Conservation (phyloP, 2,797 vertebrate species). For the Argentina silus region DNA sequence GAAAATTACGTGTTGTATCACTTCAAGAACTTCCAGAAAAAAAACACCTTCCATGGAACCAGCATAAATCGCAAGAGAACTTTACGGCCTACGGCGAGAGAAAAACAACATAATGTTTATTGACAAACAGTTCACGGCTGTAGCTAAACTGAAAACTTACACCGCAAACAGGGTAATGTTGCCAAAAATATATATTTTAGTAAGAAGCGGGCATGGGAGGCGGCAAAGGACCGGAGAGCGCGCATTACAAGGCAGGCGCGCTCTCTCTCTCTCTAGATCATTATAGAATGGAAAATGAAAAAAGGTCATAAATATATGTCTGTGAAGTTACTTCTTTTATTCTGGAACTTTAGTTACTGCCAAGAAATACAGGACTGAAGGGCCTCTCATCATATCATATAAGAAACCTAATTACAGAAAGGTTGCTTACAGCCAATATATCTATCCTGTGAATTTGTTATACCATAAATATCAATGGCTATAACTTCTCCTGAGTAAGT, state of each 20-base stretch:
- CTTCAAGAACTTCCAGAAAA: not conserved
- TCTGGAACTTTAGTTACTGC: not conserved
- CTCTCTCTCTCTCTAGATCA: not conserved
- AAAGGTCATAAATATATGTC: not conserved
- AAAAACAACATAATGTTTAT: too few species aligned
- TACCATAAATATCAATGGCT: too few species aligned
- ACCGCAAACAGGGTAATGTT: slow-evolving; percentile 12
- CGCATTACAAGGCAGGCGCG: slow-evolving; percentile 39
- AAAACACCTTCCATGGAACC: not conserved
- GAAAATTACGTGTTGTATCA: not conserved
- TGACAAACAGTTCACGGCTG: too few species aligned
- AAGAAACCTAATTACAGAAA: too few species aligned
- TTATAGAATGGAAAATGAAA: not conserved
- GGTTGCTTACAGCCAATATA: too few species aligned
- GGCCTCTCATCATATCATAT: too few species aligned
- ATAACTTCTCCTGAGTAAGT: not conserved
- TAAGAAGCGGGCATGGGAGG: slow-evolving; percentile 20
- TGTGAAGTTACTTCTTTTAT: not conserved
- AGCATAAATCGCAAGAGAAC: too few species aligned
- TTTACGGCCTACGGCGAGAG: too few species aligned
- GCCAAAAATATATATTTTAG: not conserved
- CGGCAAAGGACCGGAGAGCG: slow-evolving; percentile 16
- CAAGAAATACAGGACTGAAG: too few species aligned
- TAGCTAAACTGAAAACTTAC: too few species aligned
- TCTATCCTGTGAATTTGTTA: too few species aligned